Evolutionary conservation across 1,140 invertebrate species (phyloP).

Genomic region (Drosophila sp.): DNA sequence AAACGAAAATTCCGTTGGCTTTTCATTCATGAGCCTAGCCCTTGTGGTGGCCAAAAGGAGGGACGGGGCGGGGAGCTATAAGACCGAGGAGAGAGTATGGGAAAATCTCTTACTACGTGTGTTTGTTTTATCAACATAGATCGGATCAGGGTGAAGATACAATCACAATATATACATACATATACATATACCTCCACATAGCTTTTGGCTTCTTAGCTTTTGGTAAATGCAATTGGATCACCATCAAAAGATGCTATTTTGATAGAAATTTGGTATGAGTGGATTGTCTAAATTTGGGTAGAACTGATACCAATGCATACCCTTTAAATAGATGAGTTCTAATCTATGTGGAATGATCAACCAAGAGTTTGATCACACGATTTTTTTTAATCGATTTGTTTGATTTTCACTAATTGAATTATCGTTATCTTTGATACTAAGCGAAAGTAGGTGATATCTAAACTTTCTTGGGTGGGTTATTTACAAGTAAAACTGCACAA

Average conservation of each 20-base stretch:
- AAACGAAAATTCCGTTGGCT: constrained; percentile 25
- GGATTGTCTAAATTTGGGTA: constrained; percentile 13
- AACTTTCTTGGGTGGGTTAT: too few species aligned
- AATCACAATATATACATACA: constrained; percentile 1
- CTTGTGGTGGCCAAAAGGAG: not conserved
- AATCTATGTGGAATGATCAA: not conserved
- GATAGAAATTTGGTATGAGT: constrained; percentile 13
- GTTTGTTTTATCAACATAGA: constrained; percentile 17
- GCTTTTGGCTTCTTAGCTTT: constrained; percentile 9
- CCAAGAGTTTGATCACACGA: too few species aligned
- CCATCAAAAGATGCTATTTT: constrained; percentile 18
- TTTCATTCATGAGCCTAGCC: constrained; percentile 64
- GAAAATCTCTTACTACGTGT: constrained; percentile 11
- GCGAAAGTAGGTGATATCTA: too few species aligned
- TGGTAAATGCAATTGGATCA: constrained; percentile 23
- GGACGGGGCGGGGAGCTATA: not conserved
- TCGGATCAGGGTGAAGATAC: constrained; percentile 33
- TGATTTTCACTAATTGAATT: too few species aligned
- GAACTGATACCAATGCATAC: constrained; percentile 7
- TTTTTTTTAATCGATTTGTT: too few species aligned
- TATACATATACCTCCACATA: not conserved
- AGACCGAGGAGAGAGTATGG: not conserved
- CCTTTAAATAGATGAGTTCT: not conserved
- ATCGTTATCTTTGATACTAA: too few species aligned
- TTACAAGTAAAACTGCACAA: too few species aligned